Base-by-base conservation (phyloP, 2,888 invertebrate genomes). In the Lasioglossum morio region DNA sequence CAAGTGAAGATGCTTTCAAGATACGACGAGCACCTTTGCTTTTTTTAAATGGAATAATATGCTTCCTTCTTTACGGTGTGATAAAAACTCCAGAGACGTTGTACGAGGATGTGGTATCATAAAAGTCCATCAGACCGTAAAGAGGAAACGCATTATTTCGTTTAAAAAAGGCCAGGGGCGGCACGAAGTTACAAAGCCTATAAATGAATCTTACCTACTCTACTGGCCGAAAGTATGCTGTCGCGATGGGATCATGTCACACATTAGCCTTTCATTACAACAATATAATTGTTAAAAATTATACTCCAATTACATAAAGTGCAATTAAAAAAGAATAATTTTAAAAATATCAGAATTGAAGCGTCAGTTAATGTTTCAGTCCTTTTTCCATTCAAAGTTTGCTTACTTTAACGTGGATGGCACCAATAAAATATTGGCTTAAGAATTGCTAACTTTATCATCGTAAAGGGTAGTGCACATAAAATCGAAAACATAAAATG, bases 21-120 rank as follows among this genome's bases (percentile, higher is more conserved):
- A 43, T 43, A 79, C n/a, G n/a, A 43, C 57, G 43, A 34, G 46
- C 12, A 66, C 12, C 30, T 73, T n/a, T 46, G 73, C 63, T 73
- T 60, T 73, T 43, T n/a, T 48, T 69, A 53, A 77, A 77, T 48
- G 77, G 34, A 77, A 69, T 66, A 63, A 77, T 77, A 69, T 69
- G 69, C 34, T 77, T 66, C 66, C 69, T 77, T 48, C 77, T 77
- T 37, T 77, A 69, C 69, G 77, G 48, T 48, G 69, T 69, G 69
- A 77, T 74, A 48, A 72, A 72, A 46, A 74, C 37, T n/a, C 48
- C 46, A 16, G 48, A 37, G 77, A 48, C 69, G 48, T 66, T 70
- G 69, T 69, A 48, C 34, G 34, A 69, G 46, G 30, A 77, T 48
- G n/a, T 43, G 72, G 27, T 63, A 63, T n/a, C 46, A 63, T 73